Percentiles rank a stretch among this genome's conserved stretches.
Evolutionary conservation across 1,140 invertebrate genomes (phyloP).

Genomic region (Agrypnia vestita): DNA sequence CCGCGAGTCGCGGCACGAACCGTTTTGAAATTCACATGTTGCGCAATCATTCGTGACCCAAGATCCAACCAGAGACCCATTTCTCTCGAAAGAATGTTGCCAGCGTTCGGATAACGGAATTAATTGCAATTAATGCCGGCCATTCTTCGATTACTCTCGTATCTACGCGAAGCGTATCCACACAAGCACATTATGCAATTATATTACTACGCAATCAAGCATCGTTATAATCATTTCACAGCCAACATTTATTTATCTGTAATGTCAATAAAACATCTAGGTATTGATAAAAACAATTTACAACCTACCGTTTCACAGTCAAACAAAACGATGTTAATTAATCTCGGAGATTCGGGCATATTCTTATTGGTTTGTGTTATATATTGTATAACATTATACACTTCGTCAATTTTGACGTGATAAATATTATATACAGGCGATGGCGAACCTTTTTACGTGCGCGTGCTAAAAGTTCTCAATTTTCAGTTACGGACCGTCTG

Average conservation of each 20-base stretch:
- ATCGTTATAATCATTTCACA: no score
- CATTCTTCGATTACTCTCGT: neutral
- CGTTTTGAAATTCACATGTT: neutral
- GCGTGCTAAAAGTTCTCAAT: no score
- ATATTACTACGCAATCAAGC: neutral
- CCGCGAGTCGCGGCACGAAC: neutral
- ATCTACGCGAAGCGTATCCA: neutral
- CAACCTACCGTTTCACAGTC: neutral
- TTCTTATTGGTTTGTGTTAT: no score
- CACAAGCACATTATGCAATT: neutral
- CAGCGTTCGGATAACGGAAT: neutral
- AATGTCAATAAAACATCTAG: neutral
- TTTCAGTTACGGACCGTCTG: no score
- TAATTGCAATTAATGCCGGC: neutral
- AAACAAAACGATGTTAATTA: neutral
- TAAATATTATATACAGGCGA: no score
- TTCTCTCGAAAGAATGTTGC: neutral
- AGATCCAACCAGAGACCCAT: conserved; percentile 1
- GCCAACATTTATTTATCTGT: neutral
- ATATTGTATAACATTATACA: no score
- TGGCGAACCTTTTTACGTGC: no score
- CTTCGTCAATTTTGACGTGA: no score
- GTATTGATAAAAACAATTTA: neutral
- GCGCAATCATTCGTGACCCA: neutral
- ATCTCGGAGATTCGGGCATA: no score